Evolutionary conservation across 2,888 invertebrate species (phyloP), one percentile per base, ranked within the genome.

Genomic region (Salticus scenicus): DNA sequence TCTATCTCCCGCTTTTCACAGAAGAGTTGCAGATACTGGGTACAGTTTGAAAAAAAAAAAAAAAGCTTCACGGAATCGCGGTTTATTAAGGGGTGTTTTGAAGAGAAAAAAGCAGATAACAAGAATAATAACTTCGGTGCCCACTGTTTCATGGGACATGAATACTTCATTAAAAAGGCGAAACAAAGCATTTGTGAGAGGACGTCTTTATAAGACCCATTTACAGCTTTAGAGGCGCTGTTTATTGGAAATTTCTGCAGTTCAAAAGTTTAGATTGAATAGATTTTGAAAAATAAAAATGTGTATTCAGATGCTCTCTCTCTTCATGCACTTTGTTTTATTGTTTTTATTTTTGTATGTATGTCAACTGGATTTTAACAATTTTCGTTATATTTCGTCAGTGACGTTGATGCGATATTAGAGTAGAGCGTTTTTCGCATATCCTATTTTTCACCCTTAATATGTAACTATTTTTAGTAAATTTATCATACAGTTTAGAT

Each of bases 131-230:
- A 69, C 33, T 51, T 67, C 24, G 10, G 63, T n/a, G 42, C 27
- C 67, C 57, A 47, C 64, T 71, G 64, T 64, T 63, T 30, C 64
- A 42, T 28, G 37, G 72, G 73, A 37, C 33, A 37, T 27, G 72
- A 72, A 66, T 71, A 69, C 70, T 81, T 81, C 57, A 75, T 81
- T 81, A 75, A 75, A 73, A 80, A 74, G 37, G 31, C 14, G 75
- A 81, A 75, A 81, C 74, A 75, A 81, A 79, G 41, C 57, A 0
- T 33, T 30, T 57, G 17, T 14, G 37, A 20, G 57, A 24, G 24
- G 57, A 57, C 24, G 57, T 57, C 57, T 57, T 57, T 57, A 24
- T 20, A 12, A 24, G 24, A 57, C 24, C 2, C 20, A n/a, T 57
- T 57, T 57, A 17, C 2, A 57, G 24, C 57, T 57, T 20, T 4